These are phyloP conservation scores for Cottus gobio DNA, from an alignment of 2,113 vertebrate genomes.

Conservation along the genomic window DNA sequence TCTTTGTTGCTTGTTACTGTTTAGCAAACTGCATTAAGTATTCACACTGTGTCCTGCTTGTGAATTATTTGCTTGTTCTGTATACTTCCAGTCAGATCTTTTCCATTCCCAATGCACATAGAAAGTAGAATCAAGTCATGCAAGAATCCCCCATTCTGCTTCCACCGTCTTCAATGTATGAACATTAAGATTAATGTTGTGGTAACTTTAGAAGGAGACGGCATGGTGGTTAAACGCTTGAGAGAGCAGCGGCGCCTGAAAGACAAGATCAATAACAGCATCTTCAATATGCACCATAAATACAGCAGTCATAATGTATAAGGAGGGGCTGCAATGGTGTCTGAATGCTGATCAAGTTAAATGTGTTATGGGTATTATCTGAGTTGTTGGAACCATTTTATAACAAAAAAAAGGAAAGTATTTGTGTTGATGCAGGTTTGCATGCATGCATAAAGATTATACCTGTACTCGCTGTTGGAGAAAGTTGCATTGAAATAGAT, in stretches of 20 bases:
- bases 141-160: too few species aligned
- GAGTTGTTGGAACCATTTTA: not conserved
- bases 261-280: not conserved
- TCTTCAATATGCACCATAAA: not conserved
- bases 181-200: too few species aligned
- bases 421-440: not conserved
- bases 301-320: not conserved
- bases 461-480: not conserved
- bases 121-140: too few species aligned
- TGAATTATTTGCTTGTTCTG: too few species aligned
- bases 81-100: too few species aligned
- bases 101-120: too few species aligned
- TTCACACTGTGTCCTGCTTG: too few species aligned
- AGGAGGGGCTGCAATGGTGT: not conserved
- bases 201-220: constrained; percentile 53
- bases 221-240: constrained; percentile 67
- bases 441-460: not conserved
- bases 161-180: not conserved
- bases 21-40: too few species aligned
- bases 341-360: not conserved
- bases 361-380: not conserved
- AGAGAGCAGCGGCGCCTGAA: constrained; percentile 69
- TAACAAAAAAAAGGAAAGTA: not conserved
- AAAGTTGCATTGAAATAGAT: constrained; percentile 30
- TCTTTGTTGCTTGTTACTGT: too few species aligned